phyloP scores from a whole-genome alignment of 2,888 invertebrate genomes.

The Alviniconcha strummeri region DNA sequence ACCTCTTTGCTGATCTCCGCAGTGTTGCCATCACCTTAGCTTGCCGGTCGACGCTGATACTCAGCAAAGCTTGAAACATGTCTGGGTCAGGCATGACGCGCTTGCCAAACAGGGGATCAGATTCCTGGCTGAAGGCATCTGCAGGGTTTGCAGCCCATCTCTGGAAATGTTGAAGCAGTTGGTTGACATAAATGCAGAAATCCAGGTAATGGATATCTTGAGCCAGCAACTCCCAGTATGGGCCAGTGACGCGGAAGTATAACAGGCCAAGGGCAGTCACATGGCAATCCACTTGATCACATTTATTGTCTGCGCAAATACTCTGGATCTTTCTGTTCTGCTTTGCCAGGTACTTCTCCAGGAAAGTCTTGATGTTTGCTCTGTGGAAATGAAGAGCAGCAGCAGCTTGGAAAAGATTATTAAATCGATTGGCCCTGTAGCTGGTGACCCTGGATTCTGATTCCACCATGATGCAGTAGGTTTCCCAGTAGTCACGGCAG shows the following conservation, averaged over 20 bases:
- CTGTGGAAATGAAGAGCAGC: constrained; percentile 18
- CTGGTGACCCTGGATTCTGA: background rate
- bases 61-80: background rate
- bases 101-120: background rate
- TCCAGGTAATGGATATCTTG: too few species aligned
- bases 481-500: background rate
- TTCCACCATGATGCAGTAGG: constrained; percentile 4
- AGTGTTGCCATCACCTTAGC: background rate
- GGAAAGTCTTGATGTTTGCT: background rate
- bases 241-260: too few species aligned
- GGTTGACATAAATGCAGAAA: too few species aligned
- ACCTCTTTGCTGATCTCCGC: background rate
- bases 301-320: constrained; percentile 4
- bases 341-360: background rate
- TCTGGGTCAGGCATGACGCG: background rate
- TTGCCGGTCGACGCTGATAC: background rate
- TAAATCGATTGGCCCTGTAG: constrained; percentile 7
- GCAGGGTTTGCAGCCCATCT: background rate
- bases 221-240: too few species aligned
- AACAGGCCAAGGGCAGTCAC: too few species aligned
- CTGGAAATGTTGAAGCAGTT: background rate
- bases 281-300: too few species aligned
- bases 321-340: background rate
- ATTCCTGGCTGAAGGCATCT: background rate
- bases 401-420: constrained; percentile 20